Evolutionary conservation across 2,797 vertebrate species (phyloP).

Genomic region (Peromyscus melanophrys): DNA sequence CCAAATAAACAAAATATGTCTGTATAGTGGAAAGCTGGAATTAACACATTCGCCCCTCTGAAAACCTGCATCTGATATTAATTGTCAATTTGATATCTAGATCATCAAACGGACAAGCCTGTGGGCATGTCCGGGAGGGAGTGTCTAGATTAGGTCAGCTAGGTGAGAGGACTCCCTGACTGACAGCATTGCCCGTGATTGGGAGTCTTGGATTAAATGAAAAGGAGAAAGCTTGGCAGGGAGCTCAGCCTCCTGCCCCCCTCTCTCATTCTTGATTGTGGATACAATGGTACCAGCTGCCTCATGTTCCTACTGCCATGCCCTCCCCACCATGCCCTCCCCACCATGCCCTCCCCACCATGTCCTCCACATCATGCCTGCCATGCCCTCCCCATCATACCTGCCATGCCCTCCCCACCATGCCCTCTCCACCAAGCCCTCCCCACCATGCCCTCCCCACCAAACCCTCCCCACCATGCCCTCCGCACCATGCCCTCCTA

Average conservation of each 20-base stretch:
- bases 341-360: too few relatives aligned
- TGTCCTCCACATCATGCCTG: too few relatives aligned
- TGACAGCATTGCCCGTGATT: background rate
- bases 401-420: too few relatives aligned
- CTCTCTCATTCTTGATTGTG: background rate
- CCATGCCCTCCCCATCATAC: background rate
- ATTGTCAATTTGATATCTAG: background rate
- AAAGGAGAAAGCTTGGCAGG: background rate
- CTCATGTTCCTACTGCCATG: background rate
- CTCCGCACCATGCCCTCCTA: too few relatives aligned
- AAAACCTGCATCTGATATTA: background rate
- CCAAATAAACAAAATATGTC: background rate
- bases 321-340: background rate
- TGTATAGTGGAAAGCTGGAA: background rate
- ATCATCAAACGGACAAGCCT: background rate
- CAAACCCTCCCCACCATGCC: too few relatives aligned
- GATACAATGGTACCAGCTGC: background rate
- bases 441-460: background rate
- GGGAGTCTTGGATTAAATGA: background rate
- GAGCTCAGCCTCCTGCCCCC: background rate
- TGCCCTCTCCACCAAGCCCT: too few relatives aligned
- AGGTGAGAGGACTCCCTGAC: background rate
- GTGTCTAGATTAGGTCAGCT: background rate
- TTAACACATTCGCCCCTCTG: background rate
- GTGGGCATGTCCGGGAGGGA: background rate